phyloP scores from a whole-genome alignment of 2,797 vertebrate species.

The Geotrypetes seraphini region DNA sequence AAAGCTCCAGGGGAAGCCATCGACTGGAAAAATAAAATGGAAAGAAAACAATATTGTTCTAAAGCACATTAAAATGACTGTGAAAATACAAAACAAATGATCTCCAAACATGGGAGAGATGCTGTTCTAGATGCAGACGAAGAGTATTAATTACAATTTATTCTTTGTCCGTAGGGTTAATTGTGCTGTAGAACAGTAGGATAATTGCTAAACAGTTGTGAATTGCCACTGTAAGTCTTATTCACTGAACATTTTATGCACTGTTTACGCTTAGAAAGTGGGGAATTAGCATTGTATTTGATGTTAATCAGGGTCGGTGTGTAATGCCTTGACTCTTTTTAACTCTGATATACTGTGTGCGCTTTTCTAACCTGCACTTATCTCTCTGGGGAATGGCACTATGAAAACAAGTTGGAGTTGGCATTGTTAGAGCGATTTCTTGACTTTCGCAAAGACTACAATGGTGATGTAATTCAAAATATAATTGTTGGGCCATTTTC shows the following conservation, averaged over 20 bases:
- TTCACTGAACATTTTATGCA: not conserved
- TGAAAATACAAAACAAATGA: slow-evolving; percentile 3
- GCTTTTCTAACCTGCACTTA: too few relatives aligned
- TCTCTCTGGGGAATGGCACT: too few relatives aligned
- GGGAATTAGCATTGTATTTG: not conserved
- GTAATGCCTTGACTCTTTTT: too few relatives aligned
- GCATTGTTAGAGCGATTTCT: too few relatives aligned
- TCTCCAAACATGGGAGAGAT: not conserved
- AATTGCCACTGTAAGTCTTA: not conserved
- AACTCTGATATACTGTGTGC: too few relatives aligned
- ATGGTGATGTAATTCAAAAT: too few relatives aligned
- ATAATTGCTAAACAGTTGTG: not conserved
- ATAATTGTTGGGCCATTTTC: too few relatives aligned
- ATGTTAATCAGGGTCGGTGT: too few relatives aligned
- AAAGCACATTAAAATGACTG: slow-evolving; percentile 14
- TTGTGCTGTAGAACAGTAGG: not conserved
- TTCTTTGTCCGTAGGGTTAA: not conserved
- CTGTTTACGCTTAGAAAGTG: not conserved
- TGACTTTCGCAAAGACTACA: too few relatives aligned
- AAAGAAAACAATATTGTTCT: not conserved
- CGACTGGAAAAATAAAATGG: not conserved
- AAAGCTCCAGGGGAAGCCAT: slow-evolving; percentile 4
- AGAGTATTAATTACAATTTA: not conserved
- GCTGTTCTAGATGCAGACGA: not conserved
- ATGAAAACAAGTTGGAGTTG: too few relatives aligned